Percentiles rank a stretch among this genome's conserved stretches.
Evolutionary conservation across 37 sponge, comb jelly and placozoan genomes (phyloP).

Genomic region (Theonella swinhoei): DNA sequence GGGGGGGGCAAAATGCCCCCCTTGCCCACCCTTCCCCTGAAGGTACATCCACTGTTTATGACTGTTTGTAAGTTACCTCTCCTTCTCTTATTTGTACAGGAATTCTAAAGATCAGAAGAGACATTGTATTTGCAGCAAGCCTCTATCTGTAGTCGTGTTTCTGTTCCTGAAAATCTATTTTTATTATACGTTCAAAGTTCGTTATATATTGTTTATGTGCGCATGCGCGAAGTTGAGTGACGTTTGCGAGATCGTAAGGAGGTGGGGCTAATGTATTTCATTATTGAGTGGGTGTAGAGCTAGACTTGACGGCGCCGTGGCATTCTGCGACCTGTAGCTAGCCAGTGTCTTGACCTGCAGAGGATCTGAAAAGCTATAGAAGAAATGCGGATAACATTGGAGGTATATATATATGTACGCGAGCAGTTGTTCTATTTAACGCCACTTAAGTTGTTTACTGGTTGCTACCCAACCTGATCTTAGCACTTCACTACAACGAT

Average conservation of each 20-base stretch:
- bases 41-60: background rate
- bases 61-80: too few relatives aligned
- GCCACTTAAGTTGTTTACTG: background rate
- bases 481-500: too few relatives aligned
- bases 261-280: background rate
- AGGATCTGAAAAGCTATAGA: too few relatives aligned
- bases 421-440: background rate
- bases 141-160: slow-evolving; percentile 77
- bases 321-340: too few relatives aligned
- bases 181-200: background rate
- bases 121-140: slow-evolving; percentile 99
- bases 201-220: background rate
- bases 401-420: background rate
- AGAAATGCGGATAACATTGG: background rate
- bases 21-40: background rate
- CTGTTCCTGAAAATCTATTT: background rate
- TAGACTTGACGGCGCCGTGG: too few relatives aligned
- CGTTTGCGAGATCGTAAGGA: background rate
- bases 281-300: background rate
- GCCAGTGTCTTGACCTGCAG: too few relatives aligned
- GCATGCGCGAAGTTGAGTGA: background rate
- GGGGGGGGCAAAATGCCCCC: too few relatives aligned
- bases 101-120: slow-evolving; percentile 94
- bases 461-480: too few relatives aligned
- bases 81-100: too few relatives aligned